A percentile compares a stretch with the other conserved stretches of the same genome.
Conservation (phyloP, 92 coral and sea anemone genomes). For the Ricordea florida region DNA sequence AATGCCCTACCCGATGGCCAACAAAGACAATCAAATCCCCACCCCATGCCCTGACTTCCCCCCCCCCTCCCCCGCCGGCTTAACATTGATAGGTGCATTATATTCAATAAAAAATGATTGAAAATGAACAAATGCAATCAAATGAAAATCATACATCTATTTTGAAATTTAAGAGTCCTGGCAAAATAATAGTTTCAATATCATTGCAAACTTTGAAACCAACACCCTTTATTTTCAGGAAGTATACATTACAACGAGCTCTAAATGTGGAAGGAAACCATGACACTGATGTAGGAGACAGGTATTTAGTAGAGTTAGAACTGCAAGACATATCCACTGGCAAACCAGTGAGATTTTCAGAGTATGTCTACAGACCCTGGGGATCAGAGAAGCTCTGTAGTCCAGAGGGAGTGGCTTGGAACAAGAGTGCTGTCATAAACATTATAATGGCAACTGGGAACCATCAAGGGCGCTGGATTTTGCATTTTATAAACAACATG, state of each 20-base stretch:
- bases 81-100: too few species aligned
- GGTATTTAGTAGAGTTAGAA: slow-evolving; percentile 82
- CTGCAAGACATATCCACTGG: slow-evolving; percentile 44
- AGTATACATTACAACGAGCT: slow-evolving; percentile 45
- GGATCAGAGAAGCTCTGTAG: slow-evolving; percentile 52
- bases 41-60: too few species aligned
- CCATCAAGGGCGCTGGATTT: slow-evolving; percentile 89
- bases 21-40: too few species aligned
- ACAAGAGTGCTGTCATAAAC: slow-evolving; percentile 73
- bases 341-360: slow-evolving; percentile 71
- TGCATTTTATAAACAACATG: slow-evolving; percentile 81
- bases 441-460: slow-evolving; percentile 80
- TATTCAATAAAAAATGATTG: too few species aligned
- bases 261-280: slow-evolving; percentile 82
- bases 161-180: too few species aligned
- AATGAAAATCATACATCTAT: too few species aligned
- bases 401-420: slow-evolving; percentile 83
- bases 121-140: too few species aligned
- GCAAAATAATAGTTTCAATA: too few species aligned
- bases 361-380: slow-evolving; percentile 69
- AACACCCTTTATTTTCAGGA: slow-evolving; percentile 41
- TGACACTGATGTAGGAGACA: slow-evolving; percentile 53
- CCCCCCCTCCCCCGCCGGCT: too few species aligned
- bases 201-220: too few species aligned
- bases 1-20: too few species aligned